phyloP scores from a whole-genome alignment of 2,113 vertebrate species.

The Brevimyrus niger region DNA sequence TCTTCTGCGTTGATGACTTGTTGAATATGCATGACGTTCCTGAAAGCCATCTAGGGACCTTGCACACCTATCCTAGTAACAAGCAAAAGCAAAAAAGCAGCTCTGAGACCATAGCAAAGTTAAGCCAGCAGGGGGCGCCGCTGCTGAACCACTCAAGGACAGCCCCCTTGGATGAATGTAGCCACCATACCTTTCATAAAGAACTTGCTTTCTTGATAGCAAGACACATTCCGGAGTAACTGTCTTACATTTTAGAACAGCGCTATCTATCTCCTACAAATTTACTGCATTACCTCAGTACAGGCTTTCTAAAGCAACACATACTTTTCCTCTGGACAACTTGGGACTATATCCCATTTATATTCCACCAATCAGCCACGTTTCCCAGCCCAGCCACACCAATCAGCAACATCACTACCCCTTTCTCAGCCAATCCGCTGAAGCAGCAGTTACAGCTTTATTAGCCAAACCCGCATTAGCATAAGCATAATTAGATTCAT shows the following conservation, averaged over 20 bases:
- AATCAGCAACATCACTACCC: constrained; percentile 11
- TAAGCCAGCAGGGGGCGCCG: neutral
- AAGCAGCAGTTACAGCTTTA: neutral
- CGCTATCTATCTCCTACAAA: constrained; percentile 5
- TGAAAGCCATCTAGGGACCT: neutral
- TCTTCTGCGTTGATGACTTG: constrained; percentile 2
- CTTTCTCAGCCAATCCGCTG: neutral
- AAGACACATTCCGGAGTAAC: neutral
- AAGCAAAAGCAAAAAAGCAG: neutral
- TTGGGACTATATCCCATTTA: neutral
- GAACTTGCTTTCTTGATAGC: neutral
- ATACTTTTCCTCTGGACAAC: neutral
- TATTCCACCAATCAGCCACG: neutral
- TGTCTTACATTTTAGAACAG: neutral
- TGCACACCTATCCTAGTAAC: neutral
- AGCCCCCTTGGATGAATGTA: neutral
- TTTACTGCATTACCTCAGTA: constrained; percentile 24
- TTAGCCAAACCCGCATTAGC: neutral
- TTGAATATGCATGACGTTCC: constrained; percentile 1
- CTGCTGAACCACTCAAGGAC: neutral
- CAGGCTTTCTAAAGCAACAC: too few relatives aligned
- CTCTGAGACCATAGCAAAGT: neutral
- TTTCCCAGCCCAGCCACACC: neutral
- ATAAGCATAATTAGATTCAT: neutral
- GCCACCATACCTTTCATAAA: neutral